Base-by-base conservation (phyloP, 1,140 invertebrate species). In the Ceratina australensis region DNA sequence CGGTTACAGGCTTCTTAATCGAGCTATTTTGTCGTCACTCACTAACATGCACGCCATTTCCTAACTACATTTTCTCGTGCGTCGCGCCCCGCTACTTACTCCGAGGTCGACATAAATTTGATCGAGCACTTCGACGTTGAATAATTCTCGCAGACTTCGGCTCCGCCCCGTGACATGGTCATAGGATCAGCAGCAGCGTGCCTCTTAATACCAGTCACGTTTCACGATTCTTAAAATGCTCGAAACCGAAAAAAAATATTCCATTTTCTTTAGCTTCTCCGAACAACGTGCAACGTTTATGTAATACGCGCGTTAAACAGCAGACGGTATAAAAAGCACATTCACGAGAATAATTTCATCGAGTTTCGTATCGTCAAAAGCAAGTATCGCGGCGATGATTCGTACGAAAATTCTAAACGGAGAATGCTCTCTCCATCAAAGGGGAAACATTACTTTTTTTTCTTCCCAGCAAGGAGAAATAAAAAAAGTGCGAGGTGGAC, bases 21-120 rank as follows among this genome's bases (percentile, higher is more conserved):
- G 68, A 57, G 59, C 59, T 63, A 64, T 78, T 78, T 78, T 64
- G 60, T 78, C 68, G 60, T 64, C 33, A 28, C 60, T 78, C 60
- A 8, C 16, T 49, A 42, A n/a, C 57, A 47, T 42, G 57, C 57
- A 49, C 67, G 28, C 57, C 24, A 69, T 60, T 76, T 60, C 47
- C 24, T 60, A 76, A 76, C 65, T 68, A 33, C 26, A 42, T 52
- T 71, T 72, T 71, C 67, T 47, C 67, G 28, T 50, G 52, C 13
- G 54, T 71, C 59, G 16, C n/a, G 10, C 28, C 12, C 22, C 26
- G 66, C 49, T 28, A 28, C 28, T 10, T 77, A 52, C 52, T 54
- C 12, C 74, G 18, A 8, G 26, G 15, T 15, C 26, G 18, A 20
- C n/a, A 26, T 71, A 50, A 69, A 76, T 71, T 72, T 18, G 18